Evolutionary conservation across 1,140 invertebrate species (phyloP), one percentile per base, ranked within the genome.

Genomic region (Sitobion miscanthi): DNA sequence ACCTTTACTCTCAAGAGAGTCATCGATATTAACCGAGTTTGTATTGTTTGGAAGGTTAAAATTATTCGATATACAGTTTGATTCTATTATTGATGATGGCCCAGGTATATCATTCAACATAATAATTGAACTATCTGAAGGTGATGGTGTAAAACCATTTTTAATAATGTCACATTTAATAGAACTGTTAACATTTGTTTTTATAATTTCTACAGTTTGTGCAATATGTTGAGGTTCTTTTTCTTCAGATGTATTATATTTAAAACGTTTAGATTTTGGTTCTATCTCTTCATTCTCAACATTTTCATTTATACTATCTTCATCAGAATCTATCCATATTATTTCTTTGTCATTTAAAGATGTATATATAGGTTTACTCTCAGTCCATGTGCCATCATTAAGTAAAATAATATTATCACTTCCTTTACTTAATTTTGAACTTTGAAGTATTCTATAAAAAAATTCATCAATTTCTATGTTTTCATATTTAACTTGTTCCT

Each of bases 401-500:
- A 42, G 47, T 91, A 91, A 91, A 52, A 91, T 91, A 23, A 91
- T 23, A 82, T 49, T 82, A 35, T 91, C 90, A 91, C 90, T 52
- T 6, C 83, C 69, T 38, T 83, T 5, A 38, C 30, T 82, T 38
- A 83, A 47, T 11, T 82, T 35, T 49, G 45, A 20, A 91, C 47
- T 83, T 91, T 91, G 25, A 82, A 91, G 11, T n/a, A 91, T 83
- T 23, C 20, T 47, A 49, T 83, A 83, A 47, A 91, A 91, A 91
- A 52, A 91, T 83, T 77, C 90, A 83, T 91, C 90, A 21, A 91
- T n/a, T 83, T 83, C 90, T 23, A 91, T 82, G 21, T 91, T 21
- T 47, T 91, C 90, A 83, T 35, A 91, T 21, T n/a, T 52, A n/a
- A 83, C 90, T 52, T 83, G 82, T 94, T 98, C 98, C 95, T 99